Evolutionary conservation across 2,113 vertebrate species (phyloP).

Genomic region (Cygnus atratus): DNA sequence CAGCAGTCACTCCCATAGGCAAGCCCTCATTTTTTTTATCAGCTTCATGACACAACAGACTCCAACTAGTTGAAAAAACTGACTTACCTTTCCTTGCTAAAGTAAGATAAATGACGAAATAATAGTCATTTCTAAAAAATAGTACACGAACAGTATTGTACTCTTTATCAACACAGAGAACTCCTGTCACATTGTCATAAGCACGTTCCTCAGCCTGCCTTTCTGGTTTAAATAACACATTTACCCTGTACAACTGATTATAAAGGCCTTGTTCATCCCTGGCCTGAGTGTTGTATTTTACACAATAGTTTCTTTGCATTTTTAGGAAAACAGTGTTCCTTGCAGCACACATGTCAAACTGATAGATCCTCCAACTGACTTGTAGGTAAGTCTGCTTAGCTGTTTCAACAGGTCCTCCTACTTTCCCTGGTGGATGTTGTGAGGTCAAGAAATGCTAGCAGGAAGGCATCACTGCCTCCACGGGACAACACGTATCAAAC

Average conservation of each 20-base stretch:
- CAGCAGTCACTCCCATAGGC: neutral
- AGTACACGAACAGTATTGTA: neutral
- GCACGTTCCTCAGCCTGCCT: neutral
- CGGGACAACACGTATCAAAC: neutral
- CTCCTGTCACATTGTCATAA: neutral
- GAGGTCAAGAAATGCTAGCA: neutral
- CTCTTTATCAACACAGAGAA: neutral
- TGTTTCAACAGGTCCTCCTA: neutral
- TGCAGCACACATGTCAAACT: neutral
- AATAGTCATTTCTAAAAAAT: neutral
- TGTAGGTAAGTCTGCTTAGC: neutral
- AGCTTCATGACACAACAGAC: neutral
- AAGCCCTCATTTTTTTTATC: neutral
- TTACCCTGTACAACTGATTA: neutral
- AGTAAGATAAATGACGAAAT: neutral
- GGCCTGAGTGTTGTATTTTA: neutral
- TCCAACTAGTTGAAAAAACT: neutral
- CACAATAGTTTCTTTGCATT: neutral
- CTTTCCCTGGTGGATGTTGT: neutral
- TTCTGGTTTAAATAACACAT: neutral
- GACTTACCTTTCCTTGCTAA: neutral
- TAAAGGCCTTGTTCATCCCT: neutral
- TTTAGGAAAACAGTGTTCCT: neutral
- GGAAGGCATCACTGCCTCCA: neutral
- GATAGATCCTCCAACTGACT: neutral